phyloP scores from a whole-genome alignment of 2,888 invertebrate genomes.

The Epinotia nisella region DNA sequence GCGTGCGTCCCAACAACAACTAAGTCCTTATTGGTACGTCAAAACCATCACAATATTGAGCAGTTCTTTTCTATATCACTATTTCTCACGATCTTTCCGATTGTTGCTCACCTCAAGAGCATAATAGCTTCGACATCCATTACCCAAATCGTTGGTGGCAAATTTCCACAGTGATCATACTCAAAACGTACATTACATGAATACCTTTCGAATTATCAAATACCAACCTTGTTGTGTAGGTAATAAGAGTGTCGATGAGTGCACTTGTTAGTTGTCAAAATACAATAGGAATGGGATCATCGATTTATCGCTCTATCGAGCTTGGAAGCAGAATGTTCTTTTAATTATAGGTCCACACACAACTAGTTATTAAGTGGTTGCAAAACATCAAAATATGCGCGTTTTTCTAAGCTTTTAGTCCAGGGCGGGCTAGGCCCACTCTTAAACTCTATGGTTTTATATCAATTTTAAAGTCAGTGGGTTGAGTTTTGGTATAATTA shows the following conservation, averaged over 20 bases:
- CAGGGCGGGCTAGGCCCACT: slow-evolving; percentile 65
- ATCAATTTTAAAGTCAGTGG: slow-evolving; percentile 70
- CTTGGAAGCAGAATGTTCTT: slow-evolving; percentile 69
- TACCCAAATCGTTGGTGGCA: slow-evolving; percentile 44
- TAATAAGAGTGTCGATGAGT: neutral
- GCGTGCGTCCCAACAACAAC: too few species aligned
- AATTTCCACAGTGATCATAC: slow-evolving; percentile 40
- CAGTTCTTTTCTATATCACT: neutral
- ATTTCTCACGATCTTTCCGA: slow-evolving; percentile 32
- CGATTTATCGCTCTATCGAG: slow-evolving; percentile 73
- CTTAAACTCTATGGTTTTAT: slow-evolving; percentile 65
- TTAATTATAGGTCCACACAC: slow-evolving; percentile 69
- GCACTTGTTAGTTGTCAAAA: neutral
- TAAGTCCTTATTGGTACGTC: neutral
- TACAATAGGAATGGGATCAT: slow-evolving; percentile 52
- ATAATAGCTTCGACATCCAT: slow-evolving; percentile 36
- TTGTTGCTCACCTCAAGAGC: slow-evolving; percentile 12
- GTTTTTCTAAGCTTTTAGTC: slow-evolving; percentile 55
- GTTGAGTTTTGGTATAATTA: slow-evolving; percentile 67
- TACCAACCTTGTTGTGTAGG: neutral
- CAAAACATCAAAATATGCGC: slow-evolving; percentile 73
- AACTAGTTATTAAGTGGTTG: slow-evolving; percentile 77
- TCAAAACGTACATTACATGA: slow-evolving; percentile 4
- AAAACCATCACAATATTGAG: slow-evolving; percentile 17
- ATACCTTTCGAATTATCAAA: neutral